These are phyloP conservation scores for Sebastes diploproa DNA, from an alignment of 2,797 vertebrate genomes.

Conservation along the genomic window DNA sequence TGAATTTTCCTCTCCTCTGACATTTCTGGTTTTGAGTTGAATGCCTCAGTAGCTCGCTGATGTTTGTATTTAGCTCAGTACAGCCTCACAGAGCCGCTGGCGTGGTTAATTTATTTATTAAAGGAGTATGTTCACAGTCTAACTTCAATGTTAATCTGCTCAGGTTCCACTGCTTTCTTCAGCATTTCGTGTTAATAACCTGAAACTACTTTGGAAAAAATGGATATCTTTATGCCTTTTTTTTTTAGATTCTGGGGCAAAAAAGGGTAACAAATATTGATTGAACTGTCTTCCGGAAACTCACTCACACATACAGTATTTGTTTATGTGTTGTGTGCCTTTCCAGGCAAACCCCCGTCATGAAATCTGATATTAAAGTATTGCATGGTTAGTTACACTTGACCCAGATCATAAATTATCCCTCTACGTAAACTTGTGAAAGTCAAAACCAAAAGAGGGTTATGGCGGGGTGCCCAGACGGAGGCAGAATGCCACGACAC, in stretches of 20 bases:
- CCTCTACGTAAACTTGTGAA: slow-evolving; percentile 35
- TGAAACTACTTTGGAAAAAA: background rate
- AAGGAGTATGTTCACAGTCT: background rate
- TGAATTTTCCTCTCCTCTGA: background rate
- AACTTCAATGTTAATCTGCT: background rate
- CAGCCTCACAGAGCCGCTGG: background rate
- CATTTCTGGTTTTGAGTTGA: background rate
- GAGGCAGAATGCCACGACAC: slow-evolving; percentile 43
- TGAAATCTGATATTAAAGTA: slow-evolving; percentile 43
- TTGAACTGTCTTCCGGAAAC: background rate
- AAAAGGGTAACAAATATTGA: background rate
- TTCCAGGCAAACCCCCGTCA: background rate
- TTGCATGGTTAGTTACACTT: slow-evolving; percentile 26
- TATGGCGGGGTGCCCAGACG: slow-evolving; percentile 21
- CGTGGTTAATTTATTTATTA: background rate
- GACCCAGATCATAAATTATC: slow-evolving; percentile 42
- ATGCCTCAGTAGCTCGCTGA: background rate
- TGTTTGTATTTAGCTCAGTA: background rate
- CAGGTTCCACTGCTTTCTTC: background rate
- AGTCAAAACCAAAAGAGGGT: slow-evolving; percentile 41
- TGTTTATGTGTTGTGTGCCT: background rate
- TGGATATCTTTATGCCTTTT: background rate
- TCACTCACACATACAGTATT: background rate
- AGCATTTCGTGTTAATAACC: slow-evolving; percentile 4
- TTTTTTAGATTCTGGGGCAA: background rate